phyloP scores from a whole-genome alignment of 2,888 invertebrate genomes.

The Tetheella fluctuosa region DNA sequence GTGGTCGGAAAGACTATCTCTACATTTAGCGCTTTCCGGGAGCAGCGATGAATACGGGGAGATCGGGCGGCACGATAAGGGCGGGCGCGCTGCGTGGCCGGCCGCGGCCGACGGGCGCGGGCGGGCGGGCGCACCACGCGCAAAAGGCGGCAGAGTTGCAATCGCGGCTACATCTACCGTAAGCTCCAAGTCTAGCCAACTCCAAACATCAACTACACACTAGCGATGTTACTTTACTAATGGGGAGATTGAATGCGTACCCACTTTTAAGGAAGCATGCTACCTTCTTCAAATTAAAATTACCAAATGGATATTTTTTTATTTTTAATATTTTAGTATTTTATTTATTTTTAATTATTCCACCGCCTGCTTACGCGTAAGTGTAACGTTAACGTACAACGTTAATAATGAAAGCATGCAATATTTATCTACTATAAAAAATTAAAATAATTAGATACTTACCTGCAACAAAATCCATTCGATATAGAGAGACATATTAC shows the following conservation, averaged over 20 bases:
- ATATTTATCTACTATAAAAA: no score
- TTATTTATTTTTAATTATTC: background rate
- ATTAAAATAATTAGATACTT: no score
- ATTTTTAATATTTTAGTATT: background rate
- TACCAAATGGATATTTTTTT: background rate
- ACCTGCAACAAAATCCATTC: no score
- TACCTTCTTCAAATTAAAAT: background rate
- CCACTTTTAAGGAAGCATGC: background rate
- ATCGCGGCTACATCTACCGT: conserved; percentile 52
- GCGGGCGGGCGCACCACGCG: conserved; percentile 38
- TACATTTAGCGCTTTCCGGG: conserved; percentile 73
- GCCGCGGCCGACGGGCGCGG: conserved; percentile 39
- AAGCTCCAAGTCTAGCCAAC: conserved; percentile 25
- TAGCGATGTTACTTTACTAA: conserved; percentile 12
- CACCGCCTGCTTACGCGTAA: background rate
- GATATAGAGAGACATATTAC: no score
- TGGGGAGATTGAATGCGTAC: conserved; percentile 10
- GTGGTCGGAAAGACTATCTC: conserved; percentile 64
- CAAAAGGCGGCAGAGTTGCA: conserved; percentile 49
- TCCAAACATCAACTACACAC: conserved; percentile 21
- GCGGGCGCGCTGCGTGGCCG: conserved; percentile 44
- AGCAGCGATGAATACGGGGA: conserved; percentile 72
- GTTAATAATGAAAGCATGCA: no score
- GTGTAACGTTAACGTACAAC: background rate
- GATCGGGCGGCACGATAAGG: conserved; percentile 75